Percentiles rank a stretch among this genome's conserved stretches.
Evolutionary conservation across 2,888 invertebrate species (phyloP).

Genomic region (Agrilus mali): DNA sequence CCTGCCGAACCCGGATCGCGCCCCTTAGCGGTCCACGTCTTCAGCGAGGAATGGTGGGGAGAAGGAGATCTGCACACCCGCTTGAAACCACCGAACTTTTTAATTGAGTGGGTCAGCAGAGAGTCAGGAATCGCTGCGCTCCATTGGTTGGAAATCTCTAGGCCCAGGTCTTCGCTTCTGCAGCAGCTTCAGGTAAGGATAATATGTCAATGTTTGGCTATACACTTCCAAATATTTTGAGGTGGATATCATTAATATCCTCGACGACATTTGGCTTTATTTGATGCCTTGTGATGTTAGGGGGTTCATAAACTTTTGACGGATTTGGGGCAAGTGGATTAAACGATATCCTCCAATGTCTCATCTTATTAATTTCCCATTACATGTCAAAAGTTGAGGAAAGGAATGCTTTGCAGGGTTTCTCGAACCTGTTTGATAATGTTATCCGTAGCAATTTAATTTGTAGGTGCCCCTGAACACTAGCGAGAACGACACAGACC

Average conservation of each 20-base stretch:
- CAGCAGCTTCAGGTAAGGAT: slow-evolving; percentile 37
- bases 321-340: too few species aligned
- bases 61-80: slow-evolving; percentile 24
- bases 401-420: neutral
- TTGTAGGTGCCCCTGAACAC: slow-evolving; percentile 33
- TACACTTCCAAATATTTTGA: slow-evolving; percentile 26
- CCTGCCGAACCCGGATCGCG: slow-evolving; percentile 55
- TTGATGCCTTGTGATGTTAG: too few species aligned
- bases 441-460: too few species aligned
- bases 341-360: too few species aligned
- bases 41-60: slow-evolving; percentile 67
- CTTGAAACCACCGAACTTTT: slow-evolving; percentile 44
- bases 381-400: too few species aligned
- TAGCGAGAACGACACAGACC: slow-evolving; percentile 40
- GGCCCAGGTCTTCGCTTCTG: slow-evolving; percentile 47
- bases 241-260: too few species aligned
- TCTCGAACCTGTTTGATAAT: too few species aligned
- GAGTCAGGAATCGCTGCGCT: slow-evolving; percentile 68
- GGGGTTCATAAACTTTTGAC: too few species aligned
- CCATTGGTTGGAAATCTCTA: slow-evolving; percentile 64
- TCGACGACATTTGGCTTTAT: too few species aligned
- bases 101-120: slow-evolving; percentile 55
- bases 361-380: too few species aligned
- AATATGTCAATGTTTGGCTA: slow-evolving; percentile 14
- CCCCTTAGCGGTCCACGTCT: slow-evolving; percentile 60